Evolutionary conservation across 1,140 invertebrate genomes (phyloP).

Genomic region (Diachasmimorpha longicaudata): DNA sequence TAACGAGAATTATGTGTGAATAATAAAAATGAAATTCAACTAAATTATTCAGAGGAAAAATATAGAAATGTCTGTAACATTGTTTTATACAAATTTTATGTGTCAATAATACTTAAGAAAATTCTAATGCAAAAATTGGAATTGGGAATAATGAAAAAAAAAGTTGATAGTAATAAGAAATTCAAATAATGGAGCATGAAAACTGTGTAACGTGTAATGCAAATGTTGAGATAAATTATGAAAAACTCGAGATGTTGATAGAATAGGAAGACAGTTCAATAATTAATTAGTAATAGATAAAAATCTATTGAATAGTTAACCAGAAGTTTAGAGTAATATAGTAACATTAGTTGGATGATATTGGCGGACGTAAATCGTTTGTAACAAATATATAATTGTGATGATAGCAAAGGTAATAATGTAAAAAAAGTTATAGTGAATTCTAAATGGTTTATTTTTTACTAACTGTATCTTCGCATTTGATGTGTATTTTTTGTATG

Average conservation of each 20-base stretch:
- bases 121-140: not conserved
- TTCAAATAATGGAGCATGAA: not conserved
- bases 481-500: not conserved
- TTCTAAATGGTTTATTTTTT: slow-evolving; percentile 17
- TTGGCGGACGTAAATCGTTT: not conserved
- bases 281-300: not conserved
- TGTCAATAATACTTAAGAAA: not conserved
- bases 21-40: slow-evolving; percentile 18
- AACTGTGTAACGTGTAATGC: not conserved
- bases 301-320: not conserved
- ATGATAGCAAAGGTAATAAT: not conserved
- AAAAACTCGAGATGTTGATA: not conserved
- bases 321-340: not conserved
- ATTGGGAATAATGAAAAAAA: not conserved
- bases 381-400: not conserved
- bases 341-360: not conserved
- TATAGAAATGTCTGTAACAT: slow-evolving; percentile 1
- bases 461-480: slow-evolving; percentile 1
- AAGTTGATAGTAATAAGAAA: not conserved
- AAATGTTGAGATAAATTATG: not conserved
- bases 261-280: not conserved
- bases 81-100: slow-evolving; percentile 6
- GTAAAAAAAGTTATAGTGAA: not conserved
- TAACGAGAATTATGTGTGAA: not conserved
- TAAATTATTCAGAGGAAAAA: slow-evolving; percentile 8